Evolutionary conservation across 2,113 vertebrate species (phyloP).

Genomic region (Fregata magnificens): DNA sequence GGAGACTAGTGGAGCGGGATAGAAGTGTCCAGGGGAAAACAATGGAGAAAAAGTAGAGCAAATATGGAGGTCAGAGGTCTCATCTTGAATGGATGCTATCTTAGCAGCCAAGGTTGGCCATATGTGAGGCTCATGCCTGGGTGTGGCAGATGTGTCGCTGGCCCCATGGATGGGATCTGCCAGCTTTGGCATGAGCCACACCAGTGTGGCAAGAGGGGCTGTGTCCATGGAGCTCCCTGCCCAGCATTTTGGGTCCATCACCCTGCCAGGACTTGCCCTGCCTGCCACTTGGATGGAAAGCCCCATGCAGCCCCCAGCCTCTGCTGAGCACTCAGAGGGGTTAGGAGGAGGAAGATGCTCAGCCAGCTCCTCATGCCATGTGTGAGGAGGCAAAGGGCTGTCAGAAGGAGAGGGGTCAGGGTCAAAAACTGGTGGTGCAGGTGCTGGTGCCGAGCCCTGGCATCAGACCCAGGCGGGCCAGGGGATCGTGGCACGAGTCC

Average conservation of each 20-base stretch:
- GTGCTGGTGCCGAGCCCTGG: not conserved
- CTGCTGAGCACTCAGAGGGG: not conserved
- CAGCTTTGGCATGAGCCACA: not conserved
- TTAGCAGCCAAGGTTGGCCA: not conserved
- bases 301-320: not conserved
- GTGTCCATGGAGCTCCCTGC: not conserved
- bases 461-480: accelerated
- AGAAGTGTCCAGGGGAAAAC: not conserved
- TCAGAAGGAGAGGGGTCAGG: not conserved
- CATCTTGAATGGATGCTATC: too few species aligned
- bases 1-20: not conserved
- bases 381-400: not conserved
- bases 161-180: not conserved
- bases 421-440: not conserved
- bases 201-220: accelerated
- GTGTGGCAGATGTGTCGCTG: accelerated
- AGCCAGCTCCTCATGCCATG: not conserved
- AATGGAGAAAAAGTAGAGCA: not conserved
- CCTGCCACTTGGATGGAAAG: not conserved
- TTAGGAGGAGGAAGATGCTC: not conserved
- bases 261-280: not conserved
- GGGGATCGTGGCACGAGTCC: accelerated
- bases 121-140: not conserved
- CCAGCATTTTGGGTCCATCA: not conserved
- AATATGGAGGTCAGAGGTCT: not conserved